phyloP scores from a whole-genome alignment of 2,113 vertebrate species.

The Centrocercus urophasianus region DNA sequence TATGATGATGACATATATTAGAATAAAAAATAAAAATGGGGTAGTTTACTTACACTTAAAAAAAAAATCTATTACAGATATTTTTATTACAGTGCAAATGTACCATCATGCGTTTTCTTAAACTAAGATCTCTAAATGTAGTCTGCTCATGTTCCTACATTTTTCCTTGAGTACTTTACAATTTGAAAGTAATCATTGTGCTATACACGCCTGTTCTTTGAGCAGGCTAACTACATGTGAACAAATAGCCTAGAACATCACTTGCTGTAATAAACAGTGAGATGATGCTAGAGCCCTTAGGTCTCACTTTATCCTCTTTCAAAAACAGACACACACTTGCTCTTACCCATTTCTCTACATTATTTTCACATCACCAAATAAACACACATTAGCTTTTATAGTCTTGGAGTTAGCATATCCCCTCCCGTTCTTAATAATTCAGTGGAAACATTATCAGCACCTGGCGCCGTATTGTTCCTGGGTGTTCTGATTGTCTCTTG shows the following conservation, averaged over 20 bases:
- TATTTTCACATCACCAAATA: not conserved
- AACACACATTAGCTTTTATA: not conserved
- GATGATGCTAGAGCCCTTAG: not conserved
- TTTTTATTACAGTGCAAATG: not conserved
- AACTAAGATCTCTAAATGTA: not conserved
- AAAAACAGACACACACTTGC: fast-evolving
- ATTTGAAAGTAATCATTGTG: not conserved
- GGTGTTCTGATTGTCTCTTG: not conserved
- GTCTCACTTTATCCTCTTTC: not conserved
- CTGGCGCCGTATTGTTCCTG: not conserved
- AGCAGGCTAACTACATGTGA: not conserved
- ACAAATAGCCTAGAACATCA: not conserved
- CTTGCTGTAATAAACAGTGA: not conserved
- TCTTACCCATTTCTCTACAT: not conserved
- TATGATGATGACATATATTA: not conserved
- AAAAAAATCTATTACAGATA: not conserved
- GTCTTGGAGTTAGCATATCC: not conserved
- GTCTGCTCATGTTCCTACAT: not conserved
- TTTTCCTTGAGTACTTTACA: not conserved
- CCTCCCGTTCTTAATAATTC: not conserved
- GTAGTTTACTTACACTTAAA: not conserved
- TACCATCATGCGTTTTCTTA: not conserved
- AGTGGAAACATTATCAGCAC: not conserved
- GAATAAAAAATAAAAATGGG: not conserved
- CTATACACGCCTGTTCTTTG: not conserved